Evolutionary conservation across 2,113 vertebrate species (phyloP).

Genomic region (Benitochromis conjunctus): DNA sequence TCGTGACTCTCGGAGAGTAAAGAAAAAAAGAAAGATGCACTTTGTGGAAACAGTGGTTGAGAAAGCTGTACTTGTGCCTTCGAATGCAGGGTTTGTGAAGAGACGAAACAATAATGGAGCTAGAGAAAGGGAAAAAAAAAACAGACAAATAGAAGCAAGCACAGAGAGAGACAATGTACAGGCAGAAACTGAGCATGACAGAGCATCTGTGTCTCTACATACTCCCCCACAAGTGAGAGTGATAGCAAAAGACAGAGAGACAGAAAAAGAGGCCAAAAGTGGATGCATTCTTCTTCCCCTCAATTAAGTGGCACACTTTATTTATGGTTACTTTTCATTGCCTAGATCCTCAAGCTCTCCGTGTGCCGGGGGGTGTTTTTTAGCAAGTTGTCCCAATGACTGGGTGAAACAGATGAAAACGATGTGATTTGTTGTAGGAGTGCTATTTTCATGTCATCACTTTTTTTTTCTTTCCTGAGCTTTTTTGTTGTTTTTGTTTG

Average conservation of each 20-base stretch:
- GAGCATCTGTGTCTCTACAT: constrained; percentile 2
- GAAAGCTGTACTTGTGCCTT: neutral
- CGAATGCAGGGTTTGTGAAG: neutral
- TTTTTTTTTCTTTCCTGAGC: neutral
- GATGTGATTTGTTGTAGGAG: constrained; percentile 15
- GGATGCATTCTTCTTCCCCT: constrained; percentile 16
- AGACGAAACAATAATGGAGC: neutral
- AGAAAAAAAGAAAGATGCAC: neutral
- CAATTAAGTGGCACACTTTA: constrained; percentile 27
- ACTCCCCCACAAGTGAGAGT: constrained; percentile 10
- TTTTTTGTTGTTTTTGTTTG: constrained; percentile 51
- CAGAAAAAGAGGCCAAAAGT: constrained; percentile 22
- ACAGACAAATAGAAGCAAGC: constrained; percentile 10
- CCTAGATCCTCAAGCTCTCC: constrained; percentile 9
- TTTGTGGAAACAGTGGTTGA: neutral
- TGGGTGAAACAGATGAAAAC: constrained; percentile 23
- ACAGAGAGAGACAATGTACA: neutral
- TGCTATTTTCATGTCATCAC: constrained; percentile 27
- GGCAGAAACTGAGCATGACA: neutral
- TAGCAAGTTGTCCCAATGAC: constrained; percentile 1
- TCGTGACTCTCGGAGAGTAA: neutral
- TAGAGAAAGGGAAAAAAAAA: neutral
- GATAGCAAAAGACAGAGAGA: neutral
- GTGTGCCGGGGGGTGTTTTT: constrained; percentile 8
- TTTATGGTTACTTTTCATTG: constrained; percentile 23